phyloP scores from a whole-genome alignment of 1,140 invertebrate species.

The Radopholus similis region DNA sequence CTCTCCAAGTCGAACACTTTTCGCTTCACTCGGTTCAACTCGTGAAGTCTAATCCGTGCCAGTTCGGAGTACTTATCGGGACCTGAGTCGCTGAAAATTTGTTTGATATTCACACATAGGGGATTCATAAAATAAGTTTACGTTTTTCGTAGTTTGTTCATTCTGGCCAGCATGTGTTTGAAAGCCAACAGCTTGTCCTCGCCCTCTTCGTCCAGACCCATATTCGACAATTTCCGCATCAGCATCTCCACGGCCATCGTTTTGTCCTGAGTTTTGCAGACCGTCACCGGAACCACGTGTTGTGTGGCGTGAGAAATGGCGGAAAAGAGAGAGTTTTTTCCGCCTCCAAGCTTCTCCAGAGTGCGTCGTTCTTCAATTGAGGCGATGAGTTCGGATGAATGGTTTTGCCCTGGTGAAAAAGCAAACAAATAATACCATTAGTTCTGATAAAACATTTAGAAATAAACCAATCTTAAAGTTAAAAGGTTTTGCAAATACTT shows the following conservation, averaged over 20 bases:
- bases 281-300: not conserved
- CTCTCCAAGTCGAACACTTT: slow-evolving; percentile 35
- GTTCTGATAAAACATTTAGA: not conserved
- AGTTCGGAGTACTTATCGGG: not conserved
- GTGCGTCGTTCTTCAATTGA: slow-evolving; percentile 26
- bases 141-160: slow-evolving; percentile 13
- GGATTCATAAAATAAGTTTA: slow-evolving; percentile 8
- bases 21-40: slow-evolving; percentile 1
- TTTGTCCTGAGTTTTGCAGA: not conserved
- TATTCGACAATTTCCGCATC: slow-evolving; percentile 30
- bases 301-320: not conserved
- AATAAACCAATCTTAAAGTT: no score
- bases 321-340: slow-evolving; percentile 24
- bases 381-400: slow-evolving; percentile 18
- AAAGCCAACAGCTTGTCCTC: slow-evolving; percentile 45
- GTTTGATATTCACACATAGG: not conserved
- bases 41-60: slow-evolving; percentile 8
- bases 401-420: slow-evolving; percentile 24
- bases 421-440: not conserved
- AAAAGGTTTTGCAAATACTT: not conserved
- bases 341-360: slow-evolving; percentile 43
- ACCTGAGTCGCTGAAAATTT: not conserved
- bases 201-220: slow-evolving; percentile 27
- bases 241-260: slow-evolving; percentile 3
- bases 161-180: slow-evolving; percentile 25